Conservation (phyloP, 2,888 invertebrate species). For the Chironomus tentans region DNA sequence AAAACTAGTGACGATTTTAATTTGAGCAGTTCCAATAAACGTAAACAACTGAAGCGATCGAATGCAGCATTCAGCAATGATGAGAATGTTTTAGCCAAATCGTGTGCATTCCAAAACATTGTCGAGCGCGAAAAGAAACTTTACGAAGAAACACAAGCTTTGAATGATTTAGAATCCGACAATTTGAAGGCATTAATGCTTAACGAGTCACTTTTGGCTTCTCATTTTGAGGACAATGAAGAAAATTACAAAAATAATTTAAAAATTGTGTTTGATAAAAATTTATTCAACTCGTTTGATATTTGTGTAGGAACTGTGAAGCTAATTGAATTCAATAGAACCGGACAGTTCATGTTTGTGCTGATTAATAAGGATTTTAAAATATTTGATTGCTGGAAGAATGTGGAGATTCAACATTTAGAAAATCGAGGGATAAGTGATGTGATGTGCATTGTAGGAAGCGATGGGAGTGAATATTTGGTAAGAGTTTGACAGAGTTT, state of each 20-base stretch:
- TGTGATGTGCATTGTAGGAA: slow-evolving; percentile 1
- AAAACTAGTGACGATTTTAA: slow-evolving; percentile 29
- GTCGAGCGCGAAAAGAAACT: slow-evolving; percentile 37
- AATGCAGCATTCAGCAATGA: slow-evolving; percentile 5
- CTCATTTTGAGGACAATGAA: background rate
- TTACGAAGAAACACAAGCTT: slow-evolving; percentile 29
- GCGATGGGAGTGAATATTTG: slow-evolving; percentile 9
- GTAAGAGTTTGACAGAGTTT: background rate
- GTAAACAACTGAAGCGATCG: background rate
- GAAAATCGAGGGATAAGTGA: slow-evolving; percentile 1
- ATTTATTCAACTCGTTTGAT: slow-evolving; percentile 10
- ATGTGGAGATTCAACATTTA: background rate
- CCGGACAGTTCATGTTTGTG: slow-evolving; percentile 7
- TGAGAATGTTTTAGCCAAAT: slow-evolving; percentile 34
- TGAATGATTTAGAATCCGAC: slow-evolving; percentile 26
- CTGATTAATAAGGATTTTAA: background rate
- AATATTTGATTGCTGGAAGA: slow-evolving; percentile 14
- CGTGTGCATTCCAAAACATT: slow-evolving; percentile 42
- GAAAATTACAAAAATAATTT: background rate
- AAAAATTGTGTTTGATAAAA: slow-evolving; percentile 1
- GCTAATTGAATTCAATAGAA: slow-evolving; percentile 7
- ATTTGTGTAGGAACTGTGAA: background rate
- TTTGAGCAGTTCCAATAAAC: background rate
- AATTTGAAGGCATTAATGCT: slow-evolving; percentile 21
- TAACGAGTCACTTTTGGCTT: background rate